Evolutionary conservation across 30 jellyfish, hydroid and myxozoan genomes (phyloP), one percentile per base, ranked within the genome.

Genomic region (Nemopilema nomurai): DNA sequence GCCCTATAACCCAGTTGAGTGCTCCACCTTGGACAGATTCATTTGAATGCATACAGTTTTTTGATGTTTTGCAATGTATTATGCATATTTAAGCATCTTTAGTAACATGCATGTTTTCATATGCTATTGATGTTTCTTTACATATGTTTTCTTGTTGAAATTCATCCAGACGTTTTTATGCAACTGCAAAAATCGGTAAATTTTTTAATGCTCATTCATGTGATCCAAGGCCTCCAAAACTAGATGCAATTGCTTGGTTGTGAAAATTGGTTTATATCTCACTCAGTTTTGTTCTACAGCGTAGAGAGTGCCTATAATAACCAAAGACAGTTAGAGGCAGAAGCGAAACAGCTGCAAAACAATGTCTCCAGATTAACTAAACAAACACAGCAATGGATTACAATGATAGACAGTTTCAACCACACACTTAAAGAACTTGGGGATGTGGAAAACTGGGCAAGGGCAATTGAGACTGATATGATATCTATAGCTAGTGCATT

Each of bases 361-460:
- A 94, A 89, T 62, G 90, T 85, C 25, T 64, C 89, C 21, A 81
- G 77, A 75, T 84, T 93, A 41, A 69, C 96, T 51, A 93, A 93
- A 77, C 98, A 93, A 74, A 89, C 96, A 0, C 87, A 81, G 62
- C 94, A 82, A 51, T 93, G 98, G 98, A 77, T 82, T 24, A 32
- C 91, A 31, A 89, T 93, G 98, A 77, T 93, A 23, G 97, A 88
- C 32, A 74, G 67, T 33, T 93, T 93, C 87, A 85, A 93, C 64
- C 96, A 93, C 29, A 70, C 97, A 24, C 71, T 93, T 27, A 93
- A 93, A 67, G 98, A 93, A 65, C 92, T 93, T 1, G 98, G 98
- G 66, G 98, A 93, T 89, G 97, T 93, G 0, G 98, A 93, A 74
- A 93, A 93, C 67, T 93, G 98, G 98, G 98, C 98, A 89, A 80